Conservation (phyloP, 2,888 invertebrate species). For the Catocala sponsa region DNA sequence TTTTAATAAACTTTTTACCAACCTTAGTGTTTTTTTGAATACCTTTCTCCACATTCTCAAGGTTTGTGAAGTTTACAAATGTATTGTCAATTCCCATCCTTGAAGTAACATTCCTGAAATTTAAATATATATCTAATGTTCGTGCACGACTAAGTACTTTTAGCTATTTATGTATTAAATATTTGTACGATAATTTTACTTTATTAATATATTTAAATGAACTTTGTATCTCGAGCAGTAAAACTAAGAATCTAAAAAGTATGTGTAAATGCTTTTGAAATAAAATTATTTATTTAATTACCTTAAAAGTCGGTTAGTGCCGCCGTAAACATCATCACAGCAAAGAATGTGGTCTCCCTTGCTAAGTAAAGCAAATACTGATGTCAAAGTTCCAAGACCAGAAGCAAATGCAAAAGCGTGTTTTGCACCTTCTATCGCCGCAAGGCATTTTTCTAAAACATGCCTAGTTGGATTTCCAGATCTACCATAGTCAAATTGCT, state of each 20-base stretch:
- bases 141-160: too few relatives aligned
- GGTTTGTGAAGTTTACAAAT: constrained; percentile 93
- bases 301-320: constrained; percentile 92
- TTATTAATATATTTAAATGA: too few relatives aligned
- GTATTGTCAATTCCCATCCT: constrained; percentile 92
- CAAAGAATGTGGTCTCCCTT: constrained; percentile 96
- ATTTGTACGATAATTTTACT: too few relatives aligned
- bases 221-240: too few relatives aligned
- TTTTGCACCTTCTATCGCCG: constrained; percentile 96
- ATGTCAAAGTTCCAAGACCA: constrained; percentile 95
- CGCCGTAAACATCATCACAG: constrained; percentile 98
- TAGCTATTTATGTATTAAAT: too few relatives aligned
- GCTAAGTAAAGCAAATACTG: constrained; percentile 92
- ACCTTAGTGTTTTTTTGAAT: constrained; percentile 96
- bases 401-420: constrained; percentile 95
- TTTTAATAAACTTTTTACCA: constrained; percentile 33
- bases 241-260: too few relatives aligned
- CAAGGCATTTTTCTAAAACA: constrained; percentile 95
- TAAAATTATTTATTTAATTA: constrained; percentile 49
- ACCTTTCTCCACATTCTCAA: constrained; percentile 89
- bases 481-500: constrained; percentile 97
- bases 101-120: constrained; percentile 87
- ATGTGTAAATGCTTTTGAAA: too few relatives aligned
- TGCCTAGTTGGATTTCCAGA: constrained; percentile 98
- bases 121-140: constrained; percentile 29